Evolutionary conservation across 2,888 invertebrate genomes (phyloP), one percentile per base, ranked within the genome.

Genomic region (Dinocampus coccinellae): DNA sequence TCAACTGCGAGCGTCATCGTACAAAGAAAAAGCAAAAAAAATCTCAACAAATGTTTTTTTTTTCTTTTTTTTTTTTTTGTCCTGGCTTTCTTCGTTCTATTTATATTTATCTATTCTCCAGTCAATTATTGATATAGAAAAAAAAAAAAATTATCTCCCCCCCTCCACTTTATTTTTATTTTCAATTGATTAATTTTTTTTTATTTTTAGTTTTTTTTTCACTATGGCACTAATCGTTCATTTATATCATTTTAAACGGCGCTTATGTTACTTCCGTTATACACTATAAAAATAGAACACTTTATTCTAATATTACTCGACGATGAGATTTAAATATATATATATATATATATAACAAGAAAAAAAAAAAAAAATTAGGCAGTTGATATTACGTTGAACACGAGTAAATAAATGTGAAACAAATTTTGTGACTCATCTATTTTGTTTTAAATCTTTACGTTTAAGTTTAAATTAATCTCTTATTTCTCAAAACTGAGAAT

Each of bases 1-100:
- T 84, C 84, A 63, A 75, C 79, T 73, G 81, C 75, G 68, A 83
- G 78, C 77, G 80, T 78, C 81, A 79, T 82, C 77, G 75, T 79
- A 73, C 68, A 72, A 73, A 67, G 73, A 20, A 16, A 47, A 47
- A 70, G 70, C 73, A 53, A 70, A 69, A 65, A 55, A 67, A 67
- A 63, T 64, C 61, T 68, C 67, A 70, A 65, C 68, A 70, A 71
- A 61, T 52, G n/a, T n/a, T n/a, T n/a, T n/a, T n/a, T n/a, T n/a
- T n/a, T n/a, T n/a, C n/a, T n/a, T n/a, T n/a, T n/a, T n/a, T n/a
- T n/a, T n/a, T n/a, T 60, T 65, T 67, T 69, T 62, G 57, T 71
- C 34, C n/a, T n/a, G n/a, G n/a, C n/a, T n/a, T n/a, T n/a, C n/a
- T n/a, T n/a, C n/a, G n/a, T n/a, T n/a, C n/a, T n/a, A n/a, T n/a